Evolutionary conservation across 2,888 invertebrate species (phyloP).

Genomic region (Drosophila neotestacea): DNA sequence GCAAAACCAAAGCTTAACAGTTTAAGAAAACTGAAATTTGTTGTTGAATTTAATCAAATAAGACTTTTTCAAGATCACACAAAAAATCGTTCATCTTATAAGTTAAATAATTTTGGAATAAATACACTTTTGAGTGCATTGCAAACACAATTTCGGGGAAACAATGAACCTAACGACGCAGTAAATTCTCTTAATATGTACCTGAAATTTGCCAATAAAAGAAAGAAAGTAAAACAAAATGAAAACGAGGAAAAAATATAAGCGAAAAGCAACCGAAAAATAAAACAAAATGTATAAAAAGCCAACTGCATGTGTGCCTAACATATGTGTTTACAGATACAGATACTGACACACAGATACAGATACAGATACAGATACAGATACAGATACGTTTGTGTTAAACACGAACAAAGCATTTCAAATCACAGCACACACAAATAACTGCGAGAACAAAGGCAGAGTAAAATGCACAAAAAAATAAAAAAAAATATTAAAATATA

Average conservation of each 20-base stretch:
- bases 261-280: conserved; percentile 19
- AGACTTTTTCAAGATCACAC: too few relatives aligned
- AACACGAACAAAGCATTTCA: conserved; percentile 71
- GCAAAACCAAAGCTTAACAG: not conserved
- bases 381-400: conserved; percentile 19
- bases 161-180: conserved; percentile 73
- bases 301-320: conserved; percentile 52
- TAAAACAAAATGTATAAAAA: conserved; percentile 33
- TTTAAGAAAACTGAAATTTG: too few relatives aligned
- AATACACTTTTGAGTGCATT: conserved; percentile 24
- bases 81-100: not conserved
- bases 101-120: conserved; percentile 8
- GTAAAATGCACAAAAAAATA: conserved; percentile 13
- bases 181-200: conserved; percentile 66
- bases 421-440: conserved; percentile 54
- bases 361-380: conserved; percentile 22
- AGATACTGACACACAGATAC: conserved; percentile 20
- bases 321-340: conserved; percentile 28
- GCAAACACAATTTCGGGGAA: conserved; percentile 47
- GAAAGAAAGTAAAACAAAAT: conserved; percentile 21
- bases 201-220: conserved; percentile 42
- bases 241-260: conserved; percentile 24
- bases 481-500: not conserved
- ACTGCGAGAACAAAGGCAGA: conserved; percentile 62
- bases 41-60: not conserved